These are phyloP conservation scores for Hyles lineata DNA, from an alignment of 2,888 invertebrate genomes.

Conservation along the genomic window DNA sequence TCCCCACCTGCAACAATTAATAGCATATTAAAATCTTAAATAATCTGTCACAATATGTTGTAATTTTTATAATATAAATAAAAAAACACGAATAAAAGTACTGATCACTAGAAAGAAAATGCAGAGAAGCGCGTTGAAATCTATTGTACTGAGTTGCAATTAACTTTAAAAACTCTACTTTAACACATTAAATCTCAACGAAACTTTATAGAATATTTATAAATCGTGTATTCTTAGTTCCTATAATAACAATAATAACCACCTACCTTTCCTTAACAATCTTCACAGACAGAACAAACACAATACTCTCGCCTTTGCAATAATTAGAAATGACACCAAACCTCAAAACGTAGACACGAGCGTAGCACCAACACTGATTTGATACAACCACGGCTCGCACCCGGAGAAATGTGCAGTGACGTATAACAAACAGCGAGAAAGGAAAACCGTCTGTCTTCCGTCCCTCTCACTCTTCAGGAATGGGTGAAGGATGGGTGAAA, in stretches of 20 bases:
- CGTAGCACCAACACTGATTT: constrained; percentile 76
- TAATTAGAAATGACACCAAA: constrained; percentile 36
- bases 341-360: constrained; percentile 73
- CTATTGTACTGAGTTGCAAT: constrained; percentile 1
- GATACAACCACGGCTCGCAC: constrained; percentile 59
- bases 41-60: neutral
- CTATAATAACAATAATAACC: neutral
- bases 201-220: neutral
- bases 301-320: constrained; percentile 24
- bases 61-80: too few relatives aligned
- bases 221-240: neutral
- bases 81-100: too few relatives aligned
- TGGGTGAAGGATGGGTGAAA: constrained; percentile 65
- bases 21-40: neutral
- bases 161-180: neutral
- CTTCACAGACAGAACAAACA: constrained; percentile 25
- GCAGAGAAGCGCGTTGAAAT: constrained; percentile 10
- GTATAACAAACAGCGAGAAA: constrained; percentile 71
- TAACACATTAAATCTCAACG: neutral
- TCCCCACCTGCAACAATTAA: constrained; percentile 63
- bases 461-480: constrained; percentile 63
- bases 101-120: neutral
- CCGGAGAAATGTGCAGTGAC: constrained; percentile 80
- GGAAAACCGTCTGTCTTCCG: constrained; percentile 66
- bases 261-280: constrained; percentile 24